phyloP scores from a whole-genome alignment of 2,113 vertebrate genomes.

The Rhinopomastus cyanomelas region DNA sequence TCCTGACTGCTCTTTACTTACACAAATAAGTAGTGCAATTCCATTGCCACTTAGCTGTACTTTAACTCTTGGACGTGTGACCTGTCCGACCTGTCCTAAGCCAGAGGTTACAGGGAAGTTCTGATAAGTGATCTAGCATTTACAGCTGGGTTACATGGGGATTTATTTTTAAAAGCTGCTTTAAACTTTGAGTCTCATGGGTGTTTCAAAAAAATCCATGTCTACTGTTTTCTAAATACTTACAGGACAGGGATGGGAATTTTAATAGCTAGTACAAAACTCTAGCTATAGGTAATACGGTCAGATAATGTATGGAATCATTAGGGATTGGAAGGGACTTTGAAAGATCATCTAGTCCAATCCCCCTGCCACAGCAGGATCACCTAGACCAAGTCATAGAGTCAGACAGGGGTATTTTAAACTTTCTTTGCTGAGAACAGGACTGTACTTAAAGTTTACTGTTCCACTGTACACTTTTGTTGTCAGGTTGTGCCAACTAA shows the following conservation, averaged over 20 bases:
- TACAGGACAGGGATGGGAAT: neutral
- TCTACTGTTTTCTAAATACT: neutral
- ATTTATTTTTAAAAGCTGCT: neutral
- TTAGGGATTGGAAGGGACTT: too few species aligned
- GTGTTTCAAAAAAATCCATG: neutral
- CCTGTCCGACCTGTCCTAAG: neutral
- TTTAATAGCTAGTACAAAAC: neutral
- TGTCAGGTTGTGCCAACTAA: neutral
- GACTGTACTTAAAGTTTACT: neutral
- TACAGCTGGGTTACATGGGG: accelerated
- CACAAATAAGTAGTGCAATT: neutral
- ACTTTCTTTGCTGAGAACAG: neutral
- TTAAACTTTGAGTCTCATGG: neutral
- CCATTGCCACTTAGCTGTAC: neutral
- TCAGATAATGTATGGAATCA: too few species aligned
- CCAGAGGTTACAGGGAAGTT: neutral
- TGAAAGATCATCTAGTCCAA: too few species aligned
- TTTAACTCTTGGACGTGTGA: accelerated
- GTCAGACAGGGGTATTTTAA: too few species aligned
- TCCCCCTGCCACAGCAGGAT: too few species aligned
- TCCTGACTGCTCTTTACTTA: neutral
- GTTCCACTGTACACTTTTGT: neutral
- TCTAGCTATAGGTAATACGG: neutral
- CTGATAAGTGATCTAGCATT: too few species aligned
- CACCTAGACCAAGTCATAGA: too few species aligned